A percentile compares a stretch with the other conserved stretches of the same genome.
Conservation (phyloP, 2,797 vertebrate genomes). For the Pangasius larnaudii region DNA sequence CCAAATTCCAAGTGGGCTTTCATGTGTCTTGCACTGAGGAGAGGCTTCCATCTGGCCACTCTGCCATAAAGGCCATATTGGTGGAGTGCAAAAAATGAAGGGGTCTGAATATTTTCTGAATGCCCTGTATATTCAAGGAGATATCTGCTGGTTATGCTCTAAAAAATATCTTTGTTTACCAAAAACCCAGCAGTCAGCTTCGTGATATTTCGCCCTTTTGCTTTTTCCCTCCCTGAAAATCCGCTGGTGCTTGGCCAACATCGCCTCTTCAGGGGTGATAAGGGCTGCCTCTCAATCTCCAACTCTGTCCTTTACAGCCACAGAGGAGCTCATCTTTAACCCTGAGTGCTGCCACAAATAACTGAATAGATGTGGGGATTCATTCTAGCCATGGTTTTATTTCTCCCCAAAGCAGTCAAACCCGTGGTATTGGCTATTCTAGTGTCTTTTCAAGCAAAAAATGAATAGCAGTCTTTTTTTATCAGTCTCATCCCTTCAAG, state of each 20-base stretch:
- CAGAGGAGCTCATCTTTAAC: slow-evolving; percentile 43
- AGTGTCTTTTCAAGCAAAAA: slow-evolving; percentile 55
- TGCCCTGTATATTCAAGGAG: not conserved
- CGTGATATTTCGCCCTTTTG: not conserved
- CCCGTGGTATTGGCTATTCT: slow-evolving; percentile 44
- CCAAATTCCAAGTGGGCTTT: too few species aligned
- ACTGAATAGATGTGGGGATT: slow-evolving; percentile 47
- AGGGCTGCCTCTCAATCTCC: slow-evolving; percentile 45
- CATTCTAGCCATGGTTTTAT: slow-evolving; percentile 41
- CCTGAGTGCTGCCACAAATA: slow-evolving; percentile 46
- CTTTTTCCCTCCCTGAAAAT: slow-evolving; percentile 63
- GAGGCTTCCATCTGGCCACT: too few species aligned
- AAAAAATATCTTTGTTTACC: not conserved
- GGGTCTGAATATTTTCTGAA: too few species aligned
- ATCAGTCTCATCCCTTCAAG: slow-evolving; percentile 40
- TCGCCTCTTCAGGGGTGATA: slow-evolving; percentile 68
- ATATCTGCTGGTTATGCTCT: not conserved
- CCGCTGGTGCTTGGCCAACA: slow-evolving; percentile 63
- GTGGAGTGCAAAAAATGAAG: too few species aligned
- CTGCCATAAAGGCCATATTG: too few species aligned
- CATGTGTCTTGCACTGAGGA: too few species aligned
- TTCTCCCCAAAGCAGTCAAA: slow-evolving; percentile 35
- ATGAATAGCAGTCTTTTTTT: slow-evolving; percentile 41
- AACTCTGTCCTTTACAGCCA: slow-evolving; percentile 40
- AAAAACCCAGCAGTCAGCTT: not conserved